Conservation (phyloP, 2,113 vertebrate genomes). For the Otus sunia region DNA sequence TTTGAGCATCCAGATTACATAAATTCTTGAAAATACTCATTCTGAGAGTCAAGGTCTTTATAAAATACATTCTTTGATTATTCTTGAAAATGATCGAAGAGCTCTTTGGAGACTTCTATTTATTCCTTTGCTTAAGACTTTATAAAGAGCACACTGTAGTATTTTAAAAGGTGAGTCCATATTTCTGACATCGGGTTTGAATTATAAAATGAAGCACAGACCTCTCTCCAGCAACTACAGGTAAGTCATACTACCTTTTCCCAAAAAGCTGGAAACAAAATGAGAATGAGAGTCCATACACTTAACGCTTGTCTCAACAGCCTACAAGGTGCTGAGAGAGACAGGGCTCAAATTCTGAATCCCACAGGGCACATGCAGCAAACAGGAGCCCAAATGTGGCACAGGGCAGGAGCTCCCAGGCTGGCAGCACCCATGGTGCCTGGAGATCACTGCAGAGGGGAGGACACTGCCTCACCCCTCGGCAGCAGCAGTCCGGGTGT, state of each 20-base stretch:
- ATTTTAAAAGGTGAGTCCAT: not conserved
- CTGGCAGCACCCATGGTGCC: not conserved
- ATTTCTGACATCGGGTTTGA: not conserved
- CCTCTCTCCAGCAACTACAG: not conserved
- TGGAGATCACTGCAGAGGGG: not conserved
- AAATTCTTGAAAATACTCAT: not conserved
- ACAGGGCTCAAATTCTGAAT: not conserved
- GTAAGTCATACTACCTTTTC: not conserved
- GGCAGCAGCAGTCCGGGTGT: accelerated
- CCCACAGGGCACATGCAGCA: accelerated
- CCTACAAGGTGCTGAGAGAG: not conserved
- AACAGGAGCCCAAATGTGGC: not conserved
- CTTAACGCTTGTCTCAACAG: not conserved
- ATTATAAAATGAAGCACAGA: not conserved
- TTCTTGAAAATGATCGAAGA: not conserved
- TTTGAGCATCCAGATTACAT: not conserved
- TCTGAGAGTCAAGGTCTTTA: not conserved
- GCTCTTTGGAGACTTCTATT: not conserved
- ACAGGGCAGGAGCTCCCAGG: accelerated
- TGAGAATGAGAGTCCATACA: accelerated
- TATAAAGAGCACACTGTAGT: not conserved
- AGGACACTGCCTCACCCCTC: not conserved
- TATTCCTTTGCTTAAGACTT: not conserved
- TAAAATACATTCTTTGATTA: not conserved
- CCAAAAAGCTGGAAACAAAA: not conserved